Conservation (phyloP, 2,888 invertebrate species). For the Oeneis ivallda region DNA sequence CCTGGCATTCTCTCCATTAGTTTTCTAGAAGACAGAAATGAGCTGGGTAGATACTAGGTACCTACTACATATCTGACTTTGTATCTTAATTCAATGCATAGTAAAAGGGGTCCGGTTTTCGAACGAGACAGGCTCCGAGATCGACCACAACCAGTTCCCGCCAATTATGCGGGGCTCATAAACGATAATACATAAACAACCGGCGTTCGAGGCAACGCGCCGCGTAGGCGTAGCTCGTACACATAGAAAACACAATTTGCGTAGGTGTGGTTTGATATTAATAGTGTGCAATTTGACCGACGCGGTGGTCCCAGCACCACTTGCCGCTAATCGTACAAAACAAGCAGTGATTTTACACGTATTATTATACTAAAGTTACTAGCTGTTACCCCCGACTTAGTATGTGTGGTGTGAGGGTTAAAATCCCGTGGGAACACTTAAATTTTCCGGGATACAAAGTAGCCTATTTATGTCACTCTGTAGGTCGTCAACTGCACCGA, state of each 20-base stretch:
- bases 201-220: slow-evolving; percentile 46
- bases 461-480: no score
- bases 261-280: slow-evolving; percentile 38
- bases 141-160: slow-evolving; percentile 47
- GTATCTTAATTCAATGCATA: slow-evolving; percentile 59
- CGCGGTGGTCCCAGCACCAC: slow-evolving; percentile 26
- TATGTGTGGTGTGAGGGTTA: background rate
- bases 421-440: background rate
- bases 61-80: slow-evolving; percentile 42
- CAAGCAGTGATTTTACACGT: slow-evolving; percentile 25
- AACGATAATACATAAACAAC: slow-evolving; percentile 53
- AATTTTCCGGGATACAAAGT: no score
- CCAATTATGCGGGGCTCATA: slow-evolving; percentile 55
- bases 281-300: slow-evolving; percentile 33
- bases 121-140: slow-evolving; percentile 43
- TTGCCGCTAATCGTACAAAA: slow-evolving; percentile 38
- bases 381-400: slow-evolving; percentile 17
- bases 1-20: slow-evolving; percentile 22
- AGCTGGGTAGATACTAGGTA: slow-evolving; percentile 27
- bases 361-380: slow-evolving; percentile 33
- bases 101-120: slow-evolving; percentile 57
- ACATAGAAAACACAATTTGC: slow-evolving; percentile 40
- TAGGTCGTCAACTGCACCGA: no score
- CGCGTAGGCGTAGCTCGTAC: slow-evolving; percentile 36
- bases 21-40: slow-evolving; percentile 24